Base-by-base conservation (phyloP, 2,113 vertebrate genomes). In the Polypterus bichir region DNA sequence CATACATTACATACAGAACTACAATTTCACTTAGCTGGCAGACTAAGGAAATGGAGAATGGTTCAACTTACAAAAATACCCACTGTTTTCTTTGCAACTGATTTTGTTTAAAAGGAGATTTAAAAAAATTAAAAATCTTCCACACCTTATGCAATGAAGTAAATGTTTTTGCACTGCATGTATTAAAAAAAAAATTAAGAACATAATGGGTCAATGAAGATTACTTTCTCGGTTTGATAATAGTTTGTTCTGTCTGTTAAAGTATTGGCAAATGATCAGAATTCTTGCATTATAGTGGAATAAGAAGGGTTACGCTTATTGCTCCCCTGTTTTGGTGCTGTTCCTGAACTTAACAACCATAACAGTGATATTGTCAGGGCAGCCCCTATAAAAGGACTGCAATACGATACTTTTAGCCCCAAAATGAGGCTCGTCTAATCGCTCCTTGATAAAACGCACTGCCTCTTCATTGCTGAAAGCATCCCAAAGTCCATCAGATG, bases 381-480 rank as follows among this genome's bases (percentile, higher is more conserved):
- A 99, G 44, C 96, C 96, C 4, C 95, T 86, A 77, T 97, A 97
- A 65, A 92, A 99, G n/a, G 96, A 94, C 83, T 99, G 96, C 47
- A 99, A 86, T 48, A 96, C 95, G 62, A 99, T 97, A 76, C 94
- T 98, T 79, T 98, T 98, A 57, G 96, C 95, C 0, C 96, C 96
- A 1, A 97, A 95, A 80, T 97, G 96, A 1, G 96, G 96, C 72
- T 99, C 96, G 66, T 93, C 87, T 75, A 99, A 84, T 11, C 92
- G 91, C 64, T 97, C 93, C 71, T 89, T 90, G 88, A 99, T 89
- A 81, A 97, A 99, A 55, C 93, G 82, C 3, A 99, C 91, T 0
- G 96, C 96, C 74, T 99, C 95, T 76, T 99, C 94, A 1, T 97
- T 98, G 86, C 94, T 98, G 85, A 99, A 99, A 64, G 93, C 94